Base-by-base conservation (phyloP, 1,140 invertebrate genomes). In the Acromyrmex heyeri region DNA sequence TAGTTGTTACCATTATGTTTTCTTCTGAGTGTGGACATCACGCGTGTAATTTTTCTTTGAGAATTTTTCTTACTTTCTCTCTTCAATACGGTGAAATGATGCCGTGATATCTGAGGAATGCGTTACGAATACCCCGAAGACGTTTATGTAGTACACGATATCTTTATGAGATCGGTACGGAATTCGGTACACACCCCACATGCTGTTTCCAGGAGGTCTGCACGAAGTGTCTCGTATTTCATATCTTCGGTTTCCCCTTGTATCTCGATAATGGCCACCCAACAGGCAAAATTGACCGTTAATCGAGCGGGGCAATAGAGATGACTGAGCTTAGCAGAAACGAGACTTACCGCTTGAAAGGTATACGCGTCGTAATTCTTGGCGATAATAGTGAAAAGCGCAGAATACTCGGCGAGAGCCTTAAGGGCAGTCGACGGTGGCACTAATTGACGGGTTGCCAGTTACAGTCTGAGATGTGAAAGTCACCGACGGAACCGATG, bases 391-490 rank as follows among this genome's bases (percentile, higher is more conserved):
- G 87, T 34, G 90, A 85, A 87, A 90, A 91, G 76, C 87, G 48
- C 16, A 88, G 61, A 48, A 21, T 67, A 30, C 34, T 18, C 48
- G 27, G 61, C 64, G 48, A 55, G 44, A 44, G 64, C 67, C 89
- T 89, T 87, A 90, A 91, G 89, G 89, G 83, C 87, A 88, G 86
- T 16, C 62, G 86, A 88, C 90, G 88, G 69, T 90, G 79, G 85
- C 87, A 85, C 87, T 91, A 91, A 91, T 91, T 91, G 89, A 91
- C 89, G 87, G 90, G 67, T 85, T 90, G 89, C 89, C 89, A 90
- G 85, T 86, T 85, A 59, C 87, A 86, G 86, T 61, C 57, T 24
- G 82, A 79, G 85, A 88, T 75, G 90, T 86, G 90, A 89, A 91
- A 91, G 87, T 91, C 72, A 69, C 64, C 78, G 73, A 27, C 88